Evolutionary conservation across 2,113 vertebrate genomes (phyloP), one percentile per base, ranked within the genome.

Genomic region (Aphyosemion australe): DNA sequence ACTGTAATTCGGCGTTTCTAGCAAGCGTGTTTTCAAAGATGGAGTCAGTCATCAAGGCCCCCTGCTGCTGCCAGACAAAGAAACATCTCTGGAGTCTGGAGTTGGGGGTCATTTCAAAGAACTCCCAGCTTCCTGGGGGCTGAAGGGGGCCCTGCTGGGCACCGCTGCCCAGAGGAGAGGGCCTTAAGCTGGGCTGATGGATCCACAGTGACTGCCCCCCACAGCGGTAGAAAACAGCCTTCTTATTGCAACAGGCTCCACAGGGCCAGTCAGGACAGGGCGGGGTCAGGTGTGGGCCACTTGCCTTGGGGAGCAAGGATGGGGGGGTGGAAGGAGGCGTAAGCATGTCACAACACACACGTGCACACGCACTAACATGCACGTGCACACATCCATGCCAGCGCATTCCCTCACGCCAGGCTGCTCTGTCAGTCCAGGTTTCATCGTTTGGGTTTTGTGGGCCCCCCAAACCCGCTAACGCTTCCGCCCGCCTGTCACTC

Each of bases 141-240:
- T 62, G 56, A 59, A 69, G 49, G 78, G 82, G 57, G 49, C 34
- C 87, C 84, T 87, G 87, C 87, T 87, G 88, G 80, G 90, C 80
- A 83, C 63, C 63, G 5, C 80, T 80, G 82, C 80, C 85, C 83
- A 74, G 50, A 86, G 87, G 76, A 89, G 80, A 85, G 76, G 82
- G 75, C 82, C 81, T 76, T 86, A 89, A 91, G 83, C 83, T 67
- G 70, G 87, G 41, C 78, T 91, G 88, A 91, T 41, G 67, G 81
- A 91, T 91, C 83, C 78, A 75, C 57, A 79, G 56, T 89, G 89
- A 91, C 85, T 89, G 84, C 87, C 85, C 88, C 87, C 90, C 75
- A 69, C 65, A 16, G 83, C 49, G 84, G 55, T 57, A 62, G 76
- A 84, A 83, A 89, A 85, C 77, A 65, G 73, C 79, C 72, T 61